These are phyloP conservation scores for Oceanites oceanicus DNA, from an alignment of 2,113 vertebrate species.

Conservation along the genomic window DNA sequence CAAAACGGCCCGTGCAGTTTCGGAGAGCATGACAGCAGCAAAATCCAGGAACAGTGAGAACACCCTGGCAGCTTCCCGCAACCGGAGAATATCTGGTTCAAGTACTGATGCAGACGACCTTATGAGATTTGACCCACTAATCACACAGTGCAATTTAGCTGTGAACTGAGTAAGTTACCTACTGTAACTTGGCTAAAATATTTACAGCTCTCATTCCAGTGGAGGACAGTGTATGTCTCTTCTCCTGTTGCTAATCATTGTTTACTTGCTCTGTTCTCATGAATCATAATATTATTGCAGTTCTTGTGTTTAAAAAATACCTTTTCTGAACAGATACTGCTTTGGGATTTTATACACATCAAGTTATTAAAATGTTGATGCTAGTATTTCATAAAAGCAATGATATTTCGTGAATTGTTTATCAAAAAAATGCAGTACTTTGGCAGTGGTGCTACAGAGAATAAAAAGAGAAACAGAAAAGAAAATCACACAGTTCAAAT, in stretches of 20 bases:
- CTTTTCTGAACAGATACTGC: background rate
- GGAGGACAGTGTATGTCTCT: background rate
- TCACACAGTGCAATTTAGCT: background rate
- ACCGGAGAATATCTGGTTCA: background rate
- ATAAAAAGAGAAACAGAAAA: background rate
- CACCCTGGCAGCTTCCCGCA: background rate
- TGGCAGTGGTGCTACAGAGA: background rate
- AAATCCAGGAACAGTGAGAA: background rate
- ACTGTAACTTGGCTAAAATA: background rate
- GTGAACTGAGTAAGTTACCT: background rate
- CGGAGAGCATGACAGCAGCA: rapidly evolving
- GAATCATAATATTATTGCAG: background rate
- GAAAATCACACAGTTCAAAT: background rate
- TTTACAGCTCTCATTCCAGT: background rate
- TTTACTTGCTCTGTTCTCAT: background rate
- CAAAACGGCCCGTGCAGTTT: background rate
- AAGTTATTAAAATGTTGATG: background rate
- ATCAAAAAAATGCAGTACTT: background rate
- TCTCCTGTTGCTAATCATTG: background rate
- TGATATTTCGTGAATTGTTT: background rate
- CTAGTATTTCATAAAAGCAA: background rate
- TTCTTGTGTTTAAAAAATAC: background rate
- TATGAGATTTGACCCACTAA: background rate
- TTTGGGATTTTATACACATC: background rate
- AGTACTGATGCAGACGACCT: background rate